These are phyloP conservation scores for Ecdyonurus torrentis DNA, from an alignment of 2,888 invertebrate genomes.

Conservation along the genomic window DNA sequence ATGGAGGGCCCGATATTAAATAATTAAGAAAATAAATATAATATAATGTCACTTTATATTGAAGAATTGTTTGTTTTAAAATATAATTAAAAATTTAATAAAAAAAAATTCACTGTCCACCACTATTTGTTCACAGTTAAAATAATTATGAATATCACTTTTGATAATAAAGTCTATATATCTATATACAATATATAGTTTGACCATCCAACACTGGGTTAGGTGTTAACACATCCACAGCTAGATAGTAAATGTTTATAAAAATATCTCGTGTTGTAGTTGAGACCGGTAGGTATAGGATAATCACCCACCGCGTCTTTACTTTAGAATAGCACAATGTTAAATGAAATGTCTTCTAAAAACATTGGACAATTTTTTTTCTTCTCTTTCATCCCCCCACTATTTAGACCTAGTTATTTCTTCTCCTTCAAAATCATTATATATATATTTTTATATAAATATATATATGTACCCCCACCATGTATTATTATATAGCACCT, in stretches of 20 bases:
- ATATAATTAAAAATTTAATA: neutral
- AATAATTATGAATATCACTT: neutral
- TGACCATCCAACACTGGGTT: too few species aligned
- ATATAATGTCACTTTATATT: too few species aligned
- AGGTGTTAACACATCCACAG: too few species aligned
- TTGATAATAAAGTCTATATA: too few species aligned
- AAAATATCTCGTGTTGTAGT: neutral
- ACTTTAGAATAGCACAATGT: neutral
- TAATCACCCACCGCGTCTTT: neutral
- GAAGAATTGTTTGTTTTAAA: too few species aligned
- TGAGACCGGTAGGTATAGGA: neutral
- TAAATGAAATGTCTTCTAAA: neutral
- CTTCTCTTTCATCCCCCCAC: too few species aligned
- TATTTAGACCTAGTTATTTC: neutral
- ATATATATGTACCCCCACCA: neutral
- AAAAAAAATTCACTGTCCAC: too few species aligned
- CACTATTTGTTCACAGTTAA: too few species aligned
- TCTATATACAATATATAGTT: too few species aligned
- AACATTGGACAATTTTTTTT: neutral
- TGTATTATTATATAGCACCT: neutral
- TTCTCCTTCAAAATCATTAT: too few species aligned
- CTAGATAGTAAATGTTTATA: too few species aligned
- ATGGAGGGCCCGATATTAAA: neutral
- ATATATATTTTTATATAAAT: neutral
- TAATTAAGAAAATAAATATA: too few species aligned